These are phyloP conservation scores for Sesamia nonagrioides DNA, from an alignment of 1,140 invertebrate species.

Conservation along the genomic window DNA sequence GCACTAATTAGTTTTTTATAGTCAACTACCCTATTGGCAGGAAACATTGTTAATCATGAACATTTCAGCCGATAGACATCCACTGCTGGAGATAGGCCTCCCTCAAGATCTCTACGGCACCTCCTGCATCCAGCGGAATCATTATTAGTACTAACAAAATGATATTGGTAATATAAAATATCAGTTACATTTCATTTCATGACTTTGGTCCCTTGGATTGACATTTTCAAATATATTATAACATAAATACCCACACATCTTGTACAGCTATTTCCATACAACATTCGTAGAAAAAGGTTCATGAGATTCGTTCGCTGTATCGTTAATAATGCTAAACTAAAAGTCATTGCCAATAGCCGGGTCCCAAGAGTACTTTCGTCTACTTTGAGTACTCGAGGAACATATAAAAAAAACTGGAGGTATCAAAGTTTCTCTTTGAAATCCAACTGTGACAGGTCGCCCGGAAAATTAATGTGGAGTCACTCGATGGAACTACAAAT, in stretches of 20 bases:
- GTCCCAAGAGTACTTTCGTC: conserved; percentile 2
- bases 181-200: too few relatives aligned
- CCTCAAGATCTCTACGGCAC: too few relatives aligned
- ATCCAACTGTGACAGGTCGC: conserved; percentile 5
- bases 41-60: too few relatives aligned
- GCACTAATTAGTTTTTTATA: too few relatives aligned
- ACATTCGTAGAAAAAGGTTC: conserved; percentile 10
- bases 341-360: conserved; percentile 31
- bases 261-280: not conserved
- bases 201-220: too few relatives aligned
- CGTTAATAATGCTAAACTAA: conserved; percentile 44
- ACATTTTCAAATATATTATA: too few relatives aligned
- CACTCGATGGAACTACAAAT: conserved; percentile 8
- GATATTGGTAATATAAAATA: too few relatives aligned
- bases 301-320: conserved; percentile 32
- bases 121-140: too few relatives aligned
- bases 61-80: too few relatives aligned
- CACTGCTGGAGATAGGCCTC: too few relatives aligned
- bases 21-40: too few relatives aligned
- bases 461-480: conserved; percentile 46
- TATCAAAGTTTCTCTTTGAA: conserved; percentile 31
- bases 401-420: conserved; percentile 41
- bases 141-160: too few relatives aligned
- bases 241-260: not conserved
- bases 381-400: conserved; percentile 22